phyloP scores from a whole-genome alignment of 2,113 vertebrate species.

The Geothlypis trichas region DNA sequence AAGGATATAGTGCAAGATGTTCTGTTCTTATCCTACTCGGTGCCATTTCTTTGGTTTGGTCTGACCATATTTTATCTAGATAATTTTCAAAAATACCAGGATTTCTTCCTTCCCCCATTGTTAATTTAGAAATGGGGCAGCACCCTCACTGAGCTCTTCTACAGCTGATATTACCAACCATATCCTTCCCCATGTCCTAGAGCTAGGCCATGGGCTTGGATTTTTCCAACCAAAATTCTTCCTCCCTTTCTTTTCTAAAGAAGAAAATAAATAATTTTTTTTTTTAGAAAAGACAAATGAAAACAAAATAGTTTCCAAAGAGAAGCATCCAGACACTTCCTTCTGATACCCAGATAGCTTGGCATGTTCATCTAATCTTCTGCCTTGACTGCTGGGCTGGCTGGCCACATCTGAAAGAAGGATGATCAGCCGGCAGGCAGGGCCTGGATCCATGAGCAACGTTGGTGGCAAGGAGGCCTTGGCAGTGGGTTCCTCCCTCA shows the following conservation, averaged over 20 bases:
- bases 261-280: not conserved
- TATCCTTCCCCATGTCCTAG: not conserved
- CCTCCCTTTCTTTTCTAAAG: not conserved
- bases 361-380: not conserved
- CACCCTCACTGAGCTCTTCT: not conserved
- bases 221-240: not conserved
- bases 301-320: not conserved
- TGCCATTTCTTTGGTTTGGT: not conserved
- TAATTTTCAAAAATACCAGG: not conserved
- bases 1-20: not conserved
- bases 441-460: not conserved
- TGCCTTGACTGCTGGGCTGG: slow-evolving; percentile 2
- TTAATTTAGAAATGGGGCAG: not conserved
- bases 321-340: not conserved
- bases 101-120: accelerated
- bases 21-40: not conserved
- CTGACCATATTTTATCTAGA: not conserved
- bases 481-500: not conserved
- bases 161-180: not conserved
- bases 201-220: not conserved
- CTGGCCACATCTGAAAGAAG: slow-evolving; percentile 13
- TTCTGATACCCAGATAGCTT: slow-evolving; percentile 2
- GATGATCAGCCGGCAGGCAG: not conserved
- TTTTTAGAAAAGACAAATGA: not conserved
- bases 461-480: slow-evolving; percentile 20